Percentiles rank a stretch among this genome's conserved stretches.
These are phyloP conservation scores for Anguilla anguilla DNA, from an alignment of 2,797 vertebrate species.

Conservation along the genomic window DNA sequence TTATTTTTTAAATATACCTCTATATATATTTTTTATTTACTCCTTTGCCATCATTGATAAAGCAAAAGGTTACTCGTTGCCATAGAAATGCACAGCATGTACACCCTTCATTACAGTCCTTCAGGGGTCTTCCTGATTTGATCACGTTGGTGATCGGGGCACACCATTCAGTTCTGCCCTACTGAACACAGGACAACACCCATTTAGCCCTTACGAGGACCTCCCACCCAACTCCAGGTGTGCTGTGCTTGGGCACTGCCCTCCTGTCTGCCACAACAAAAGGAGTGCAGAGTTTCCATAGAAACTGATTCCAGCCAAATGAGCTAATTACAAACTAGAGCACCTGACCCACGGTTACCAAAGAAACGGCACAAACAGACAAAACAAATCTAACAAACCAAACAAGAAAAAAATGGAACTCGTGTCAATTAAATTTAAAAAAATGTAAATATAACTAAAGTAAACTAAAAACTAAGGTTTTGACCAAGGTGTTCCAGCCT, in stretches of 20 bases:
- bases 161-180: neutral
- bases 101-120: constrained; percentile 5
- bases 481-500: neutral
- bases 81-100: constrained; percentile 25
- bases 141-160: neutral
- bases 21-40: constrained; percentile 23
- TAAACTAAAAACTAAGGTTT: neutral
- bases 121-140: neutral
- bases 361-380: neutral
- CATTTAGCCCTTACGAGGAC: neutral
- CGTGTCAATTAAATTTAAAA: neutral
- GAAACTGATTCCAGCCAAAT: neutral
- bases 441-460: neutral
- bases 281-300: neutral
- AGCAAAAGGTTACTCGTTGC: constrained; percentile 28
- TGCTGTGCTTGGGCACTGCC: neutral
- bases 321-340: neutral
- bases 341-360: neutral
- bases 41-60: constrained; percentile 16
- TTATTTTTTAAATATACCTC: constrained; percentile 15
- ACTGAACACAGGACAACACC: neutral
- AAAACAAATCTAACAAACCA: neutral
- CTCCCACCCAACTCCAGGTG: neutral
- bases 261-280: neutral
- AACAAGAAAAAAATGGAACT: neutral